Evolutionary conservation across 2,888 invertebrate genomes (phyloP).

Genomic region (Orthosia gracilis): DNA sequence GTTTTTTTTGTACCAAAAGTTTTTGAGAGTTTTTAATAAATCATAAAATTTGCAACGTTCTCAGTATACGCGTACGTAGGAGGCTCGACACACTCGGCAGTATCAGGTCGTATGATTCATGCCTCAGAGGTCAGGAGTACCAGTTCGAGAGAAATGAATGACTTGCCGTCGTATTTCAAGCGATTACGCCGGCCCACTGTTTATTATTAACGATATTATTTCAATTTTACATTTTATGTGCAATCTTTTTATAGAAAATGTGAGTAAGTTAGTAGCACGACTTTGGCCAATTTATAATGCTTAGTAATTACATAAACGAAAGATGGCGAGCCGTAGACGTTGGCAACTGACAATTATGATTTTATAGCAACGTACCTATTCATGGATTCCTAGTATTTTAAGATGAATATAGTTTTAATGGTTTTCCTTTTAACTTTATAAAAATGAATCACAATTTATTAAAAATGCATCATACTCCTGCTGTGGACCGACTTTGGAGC

Average conservation of each 20-base stretch:
- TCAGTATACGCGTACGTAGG: constrained; percentile 44
- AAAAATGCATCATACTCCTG: neutral
- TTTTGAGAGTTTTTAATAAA: constrained; percentile 3
- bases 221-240: constrained; percentile 45
- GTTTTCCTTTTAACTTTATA: constrained; percentile 28
- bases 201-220: constrained; percentile 63
- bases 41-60: constrained; percentile 36
- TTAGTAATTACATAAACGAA: constrained; percentile 21
- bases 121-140: constrained; percentile 82
- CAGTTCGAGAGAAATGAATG: constrained; percentile 79
- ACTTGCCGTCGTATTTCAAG: constrained; percentile 70
- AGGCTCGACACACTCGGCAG: constrained; percentile 64
- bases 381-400: constrained; percentile 25
- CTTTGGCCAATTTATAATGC: constrained; percentile 29
- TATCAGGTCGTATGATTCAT: constrained; percentile 85
- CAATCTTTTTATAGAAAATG: constrained; percentile 52
- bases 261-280: constrained; percentile 45
- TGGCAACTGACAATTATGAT: constrained; percentile 11
- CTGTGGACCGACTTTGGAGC: too few relatives aligned
- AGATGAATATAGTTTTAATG: constrained; percentile 13
- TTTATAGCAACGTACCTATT: neutral
- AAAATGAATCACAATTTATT: neutral
- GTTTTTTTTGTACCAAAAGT: too few relatives aligned
- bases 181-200: constrained; percentile 65
- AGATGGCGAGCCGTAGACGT: constrained; percentile 19